These are phyloP conservation scores for Caenorhabditis panamensis DNA, from an alignment of 2,888 invertebrate species.

Conservation along the genomic window DNA sequence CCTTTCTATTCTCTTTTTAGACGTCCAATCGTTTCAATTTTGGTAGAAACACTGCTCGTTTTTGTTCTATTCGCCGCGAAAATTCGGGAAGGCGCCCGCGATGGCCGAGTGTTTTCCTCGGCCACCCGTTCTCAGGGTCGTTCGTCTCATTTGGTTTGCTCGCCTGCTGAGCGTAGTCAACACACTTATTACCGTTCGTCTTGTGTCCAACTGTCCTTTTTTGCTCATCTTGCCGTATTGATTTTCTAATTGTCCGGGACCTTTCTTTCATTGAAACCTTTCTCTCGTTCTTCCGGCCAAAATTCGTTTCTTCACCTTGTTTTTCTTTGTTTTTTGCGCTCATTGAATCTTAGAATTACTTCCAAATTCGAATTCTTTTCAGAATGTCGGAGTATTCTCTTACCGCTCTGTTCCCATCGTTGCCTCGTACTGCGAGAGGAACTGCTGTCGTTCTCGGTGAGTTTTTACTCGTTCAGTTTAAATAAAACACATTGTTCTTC, in stretches of 20 bases:
- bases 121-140: slow-evolving; percentile 1
- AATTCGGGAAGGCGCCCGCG: neutral
- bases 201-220: neutral
- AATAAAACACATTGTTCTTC: neutral
- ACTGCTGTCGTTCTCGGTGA: slow-evolving; percentile 89
- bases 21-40: neutral
- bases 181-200: neutral
- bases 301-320: no score
- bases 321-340: neutral
- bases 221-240: slow-evolving; percentile 21
- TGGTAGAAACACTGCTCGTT: no score
- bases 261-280: no score
- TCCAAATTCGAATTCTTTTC: slow-evolving; percentile 4
- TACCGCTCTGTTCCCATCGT: slow-evolving; percentile 86
- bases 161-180: neutral
- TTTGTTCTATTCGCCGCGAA: neutral
- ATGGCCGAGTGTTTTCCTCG: neutral
- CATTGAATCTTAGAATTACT: no score
- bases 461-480: neutral
- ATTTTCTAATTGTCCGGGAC: slow-evolving; percentile 15
- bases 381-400: slow-evolving; percentile 53
- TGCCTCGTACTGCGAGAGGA: slow-evolving; percentile 95
- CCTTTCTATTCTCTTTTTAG: neutral
- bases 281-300: no score
- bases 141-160: neutral